These are phyloP conservation scores for Mesaphorura yosii DNA, from an alignment of 1,140 invertebrate species.

Conservation along the genomic window DNA sequence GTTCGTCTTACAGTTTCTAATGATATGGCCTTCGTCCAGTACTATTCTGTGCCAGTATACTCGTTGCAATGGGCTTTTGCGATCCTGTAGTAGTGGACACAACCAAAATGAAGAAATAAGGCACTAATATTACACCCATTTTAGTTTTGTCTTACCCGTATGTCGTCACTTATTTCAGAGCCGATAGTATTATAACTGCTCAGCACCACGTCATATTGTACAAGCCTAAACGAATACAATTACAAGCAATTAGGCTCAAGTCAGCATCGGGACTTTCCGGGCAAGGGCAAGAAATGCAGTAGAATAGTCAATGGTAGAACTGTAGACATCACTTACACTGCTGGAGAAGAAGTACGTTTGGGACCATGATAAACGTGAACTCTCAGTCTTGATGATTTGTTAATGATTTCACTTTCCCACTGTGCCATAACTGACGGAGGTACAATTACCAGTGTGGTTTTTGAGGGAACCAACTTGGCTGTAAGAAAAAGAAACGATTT, in stretches of 20 bases:
- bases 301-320: slow-evolving; percentile 8
- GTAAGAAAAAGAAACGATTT: not conserved
- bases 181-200: slow-evolving; percentile 43
- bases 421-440: slow-evolving; percentile 72
- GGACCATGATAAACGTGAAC: slow-evolving; percentile 68
- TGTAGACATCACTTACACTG: slow-evolving; percentile 36
- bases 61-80: slow-evolving; percentile 40
- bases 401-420: slow-evolving; percentile 71
- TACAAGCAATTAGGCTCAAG: slow-evolving; percentile 4
- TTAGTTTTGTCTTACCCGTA: not conserved
- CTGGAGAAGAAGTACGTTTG: slow-evolving; percentile 52
- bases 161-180: slow-evolving; percentile 37
- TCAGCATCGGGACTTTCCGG: not conserved
- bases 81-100: slow-evolving; percentile 1
- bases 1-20: slow-evolving; percentile 73
- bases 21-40: slow-evolving; percentile 83
- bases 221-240: slow-evolving; percentile 35
- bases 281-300: not conserved
- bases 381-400: slow-evolving; percentile 49
- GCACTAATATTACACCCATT: not conserved
- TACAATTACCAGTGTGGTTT: slow-evolving; percentile 75
- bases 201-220: slow-evolving; percentile 41
- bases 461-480: slow-evolving; percentile 32
- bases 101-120: not conserved
- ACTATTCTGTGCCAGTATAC: slow-evolving; percentile 74